phyloP scores from a whole-genome alignment of 2,888 invertebrate genomes.

The Tridacna gigas region DNA sequence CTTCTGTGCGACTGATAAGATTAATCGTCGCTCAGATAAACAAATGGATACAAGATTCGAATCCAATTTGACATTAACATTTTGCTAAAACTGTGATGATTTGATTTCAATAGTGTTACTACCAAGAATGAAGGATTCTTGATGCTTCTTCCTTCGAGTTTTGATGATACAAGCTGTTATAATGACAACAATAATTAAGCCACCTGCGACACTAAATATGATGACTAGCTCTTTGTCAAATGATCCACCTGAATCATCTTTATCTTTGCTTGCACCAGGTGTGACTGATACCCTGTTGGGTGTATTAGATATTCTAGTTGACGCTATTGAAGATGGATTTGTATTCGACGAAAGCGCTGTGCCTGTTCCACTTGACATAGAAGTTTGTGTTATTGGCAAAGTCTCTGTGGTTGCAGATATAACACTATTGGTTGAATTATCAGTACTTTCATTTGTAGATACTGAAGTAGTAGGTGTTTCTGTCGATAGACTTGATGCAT shows the following conservation, averaged over 20 bases:
- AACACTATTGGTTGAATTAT: neutral
- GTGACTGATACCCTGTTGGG: neutral
- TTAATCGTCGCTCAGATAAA: too few species aligned
- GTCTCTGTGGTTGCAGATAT: neutral
- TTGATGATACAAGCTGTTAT: conserved; percentile 40
- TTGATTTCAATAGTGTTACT: conserved; percentile 55
- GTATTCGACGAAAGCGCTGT: neutral
- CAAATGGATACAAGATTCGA: too few species aligned
- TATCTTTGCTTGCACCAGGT: neutral
- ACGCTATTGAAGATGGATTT: neutral
- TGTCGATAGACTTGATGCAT: neutral
- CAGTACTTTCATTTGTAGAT: neutral
- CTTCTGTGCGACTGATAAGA: too few species aligned
- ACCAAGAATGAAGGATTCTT: conserved; percentile 50
- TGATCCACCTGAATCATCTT: neutral
- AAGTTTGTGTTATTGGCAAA: neutral
- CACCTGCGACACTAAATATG: conserved; percentile 55
- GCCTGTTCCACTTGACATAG: neutral
- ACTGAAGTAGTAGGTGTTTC: neutral
- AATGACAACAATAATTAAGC: conserved; percentile 48
- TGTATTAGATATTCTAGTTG: neutral
- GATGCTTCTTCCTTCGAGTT: conserved; percentile 27
- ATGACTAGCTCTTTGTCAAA: conserved; percentile 60
- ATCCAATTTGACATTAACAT: too few species aligned
- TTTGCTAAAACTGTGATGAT: conserved; percentile 40